phyloP scores from a whole-genome alignment of 2,888 invertebrate genomes.

The Dusona sp. region DNA sequence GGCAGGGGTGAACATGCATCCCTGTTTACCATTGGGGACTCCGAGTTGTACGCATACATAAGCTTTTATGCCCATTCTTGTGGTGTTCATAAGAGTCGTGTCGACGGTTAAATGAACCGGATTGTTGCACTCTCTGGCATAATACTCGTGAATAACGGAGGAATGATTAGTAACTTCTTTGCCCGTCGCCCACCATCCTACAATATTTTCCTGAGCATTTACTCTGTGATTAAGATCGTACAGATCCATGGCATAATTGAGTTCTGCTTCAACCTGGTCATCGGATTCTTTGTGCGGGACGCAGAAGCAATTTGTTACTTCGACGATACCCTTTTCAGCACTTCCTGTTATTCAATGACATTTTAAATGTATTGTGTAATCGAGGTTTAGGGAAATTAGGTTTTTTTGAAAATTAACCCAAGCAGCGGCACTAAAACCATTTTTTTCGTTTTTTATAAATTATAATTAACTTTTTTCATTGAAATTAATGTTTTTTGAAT shows the following conservation, averaged over 20 bases:
- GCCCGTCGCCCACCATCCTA: slow-evolving; percentile 99
- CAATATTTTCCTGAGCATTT: slow-evolving; percentile 96
- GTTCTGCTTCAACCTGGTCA: slow-evolving; percentile 98
- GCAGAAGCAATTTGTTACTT: slow-evolving; percentile 99
- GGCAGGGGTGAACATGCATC: slow-evolving; percentile 98
- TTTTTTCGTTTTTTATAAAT: not conserved
- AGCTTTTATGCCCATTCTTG: slow-evolving; percentile 96
- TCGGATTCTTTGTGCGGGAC: slow-evolving; percentile 99
- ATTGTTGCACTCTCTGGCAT: slow-evolving; percentile 96
- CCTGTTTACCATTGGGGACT: slow-evolving; percentile 96
- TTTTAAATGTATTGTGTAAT: not conserved
- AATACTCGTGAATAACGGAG: slow-evolving; percentile 98
- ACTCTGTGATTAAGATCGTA: slow-evolving; percentile 97
- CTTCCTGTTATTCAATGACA: slow-evolving; percentile 87
- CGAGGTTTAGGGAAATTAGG: too few species aligned
- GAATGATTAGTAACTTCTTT: slow-evolving; percentile 99
- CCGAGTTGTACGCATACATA: slow-evolving; percentile 97
- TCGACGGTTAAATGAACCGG: slow-evolving; percentile 98
- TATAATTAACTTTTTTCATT: not conserved
- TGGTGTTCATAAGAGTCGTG: slow-evolving; percentile 93
- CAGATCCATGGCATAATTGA: slow-evolving; percentile 98
- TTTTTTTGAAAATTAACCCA: not conserved
- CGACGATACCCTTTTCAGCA: slow-evolving; percentile 95
- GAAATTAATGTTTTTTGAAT: not conserved
- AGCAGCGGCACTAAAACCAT: not conserved